Conservation (phyloP, 2,113 vertebrate genomes). For the Coreoperca whiteheadi region DNA sequence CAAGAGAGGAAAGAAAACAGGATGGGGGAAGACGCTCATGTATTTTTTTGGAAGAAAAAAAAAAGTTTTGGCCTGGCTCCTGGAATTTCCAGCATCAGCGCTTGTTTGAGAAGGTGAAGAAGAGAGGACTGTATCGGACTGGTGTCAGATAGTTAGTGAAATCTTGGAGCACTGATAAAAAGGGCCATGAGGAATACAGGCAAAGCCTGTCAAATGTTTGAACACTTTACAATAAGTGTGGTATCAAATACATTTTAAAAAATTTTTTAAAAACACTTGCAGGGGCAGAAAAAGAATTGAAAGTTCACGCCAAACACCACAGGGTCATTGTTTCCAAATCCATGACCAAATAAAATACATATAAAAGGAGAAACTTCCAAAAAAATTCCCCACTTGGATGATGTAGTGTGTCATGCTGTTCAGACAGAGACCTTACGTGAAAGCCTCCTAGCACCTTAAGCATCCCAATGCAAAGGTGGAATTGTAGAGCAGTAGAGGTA, state of each 20-base stretch:
- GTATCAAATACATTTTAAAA: slow-evolving; percentile 1
- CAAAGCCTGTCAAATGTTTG: slow-evolving; percentile 30
- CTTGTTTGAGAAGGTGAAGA: slow-evolving; percentile 34
- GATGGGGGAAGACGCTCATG: slow-evolving; percentile 52
- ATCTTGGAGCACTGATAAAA: slow-evolving; percentile 31
- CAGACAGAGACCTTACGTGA: slow-evolving; percentile 74
- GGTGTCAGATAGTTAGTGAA: slow-evolving; percentile 33
- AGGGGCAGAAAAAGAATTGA: slow-evolving; percentile 21
- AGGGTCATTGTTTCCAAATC: slow-evolving; percentile 33
- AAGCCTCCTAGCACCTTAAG: slow-evolving; percentile 62
- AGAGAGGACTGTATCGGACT: slow-evolving; percentile 35
- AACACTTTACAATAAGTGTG: slow-evolving; percentile 1
- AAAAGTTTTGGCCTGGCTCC: slow-evolving; percentile 22
- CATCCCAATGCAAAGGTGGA: slow-evolving; percentile 69
- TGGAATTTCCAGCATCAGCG: slow-evolving; percentile 31
- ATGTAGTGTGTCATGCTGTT: slow-evolving; percentile 99
- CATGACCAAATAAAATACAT: slow-evolving; percentile 48
- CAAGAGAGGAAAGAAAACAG: slow-evolving; percentile 57
- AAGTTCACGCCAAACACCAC: slow-evolving; percentile 39
- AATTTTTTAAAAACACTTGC: slow-evolving; percentile 23
- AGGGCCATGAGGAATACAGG: slow-evolving; percentile 16
- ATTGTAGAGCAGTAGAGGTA: slow-evolving; percentile 49
- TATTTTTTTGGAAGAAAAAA: slow-evolving; percentile 82
- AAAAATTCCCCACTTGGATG: slow-evolving; percentile 81
- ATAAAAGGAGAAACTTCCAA: slow-evolving; percentile 78